phyloP scores from a whole-genome alignment of 2,113 vertebrate species.

The Heptranchias perlo region DNA sequence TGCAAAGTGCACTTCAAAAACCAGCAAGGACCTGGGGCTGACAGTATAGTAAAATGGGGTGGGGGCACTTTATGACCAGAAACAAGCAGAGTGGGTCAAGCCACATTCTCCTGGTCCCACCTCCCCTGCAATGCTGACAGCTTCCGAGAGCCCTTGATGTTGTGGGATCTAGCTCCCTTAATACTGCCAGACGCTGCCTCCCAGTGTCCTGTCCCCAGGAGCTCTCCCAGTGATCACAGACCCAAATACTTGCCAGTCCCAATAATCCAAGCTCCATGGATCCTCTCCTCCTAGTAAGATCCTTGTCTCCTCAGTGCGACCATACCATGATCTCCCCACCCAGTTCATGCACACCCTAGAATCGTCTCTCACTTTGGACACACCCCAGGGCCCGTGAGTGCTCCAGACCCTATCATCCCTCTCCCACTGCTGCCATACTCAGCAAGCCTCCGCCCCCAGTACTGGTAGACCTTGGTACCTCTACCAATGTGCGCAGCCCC shows the following conservation, averaged over 20 bases:
- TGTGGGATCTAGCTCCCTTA: too few species aligned
- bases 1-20: neutral
- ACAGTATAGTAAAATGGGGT: neutral
- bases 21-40: neutral
- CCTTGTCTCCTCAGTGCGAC: neutral
- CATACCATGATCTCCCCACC: neutral
- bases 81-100: neutral
- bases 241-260: neutral
- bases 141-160: neutral
- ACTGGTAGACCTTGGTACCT: neutral
- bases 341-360: neutral
- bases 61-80: neutral
- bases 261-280: neutral
- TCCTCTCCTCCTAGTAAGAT: neutral
- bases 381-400: neutral
- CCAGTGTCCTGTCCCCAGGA: neutral
- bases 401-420: neutral
- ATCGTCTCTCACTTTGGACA: neutral
- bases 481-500: neutral
- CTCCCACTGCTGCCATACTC: neutral
- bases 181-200: neutral
- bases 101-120: neutral
- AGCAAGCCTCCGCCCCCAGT: neutral
- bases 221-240: neutral
- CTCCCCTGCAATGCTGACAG: neutral